Evolutionary conservation across 2,888 invertebrate species (phyloP), one percentile per base, ranked within the genome.

Genomic region (Agonopterix arenella): DNA sequence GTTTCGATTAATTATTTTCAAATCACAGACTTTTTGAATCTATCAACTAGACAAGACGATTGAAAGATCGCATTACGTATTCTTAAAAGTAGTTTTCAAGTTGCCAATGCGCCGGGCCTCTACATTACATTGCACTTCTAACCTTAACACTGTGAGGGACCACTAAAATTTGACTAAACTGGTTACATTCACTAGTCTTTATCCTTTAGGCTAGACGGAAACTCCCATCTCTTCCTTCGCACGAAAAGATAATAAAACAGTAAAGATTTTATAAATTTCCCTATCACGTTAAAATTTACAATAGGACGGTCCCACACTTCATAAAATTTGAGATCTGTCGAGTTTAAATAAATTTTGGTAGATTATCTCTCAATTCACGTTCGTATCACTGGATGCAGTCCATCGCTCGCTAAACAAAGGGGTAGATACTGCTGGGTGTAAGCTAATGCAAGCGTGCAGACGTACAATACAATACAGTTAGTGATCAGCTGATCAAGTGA

Each of bases 301-400:
- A 74, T 74, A 86, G 88, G 88, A 88, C 88, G 88, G 88, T 86
- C 88, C 88, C 86, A 83, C 83, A 82, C 83, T 76, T 83, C 73
- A 76, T 76, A 73, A 68, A 28, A 73, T 68, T 73, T 86, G 86
- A 89, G 86, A 89, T 88, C 86, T 82, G 76, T 75, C 74, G 66
- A 62, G 69, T 61, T 66, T 67, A 60, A 71, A 70, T 73, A 58
- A 72, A 76, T 78, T 80, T 80, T 75, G 73, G 72, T 80, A 68
- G 10, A 68, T 57, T 58, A 58, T 70, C 60, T 70, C 59, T 83
- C 78, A 80, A 79, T 79, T 80, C 78, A 67, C 79, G 59, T 70
- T n/a, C 55, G 68, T 76, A 80, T 82, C 82, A 81, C 80, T 76
- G 73, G 70, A 63, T 61, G 65, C 67, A 64, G 71, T 66, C 58